Evolutionary conservation across 2,113 vertebrate species (phyloP).

Genomic region (Xenopus tropicalis): UCB_Xtro_10.0 CM004444.2:101034501-101035000

Average conservation of each 20-base stretch:
- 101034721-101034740: background rate
- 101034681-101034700: background rate
- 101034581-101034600: background rate
- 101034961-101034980: too few relatives aligned
- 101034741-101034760: background rate
- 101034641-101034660: background rate
- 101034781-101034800: background rate
- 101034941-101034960: too few relatives aligned
- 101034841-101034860: slow-evolving; percentile 26
- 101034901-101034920: slow-evolving; percentile 12
- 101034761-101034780: background rate
- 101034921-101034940: background rate
- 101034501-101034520: background rate
- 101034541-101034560: background rate
- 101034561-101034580: background rate
- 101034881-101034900: slow-evolving; percentile 30
- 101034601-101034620: background rate
- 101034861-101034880: background rate
- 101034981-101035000: too few relatives aligned
- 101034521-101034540: background rate
- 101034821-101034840: slow-evolving; percentile 24
- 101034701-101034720: background rate
- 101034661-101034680: background rate
- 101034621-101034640: background rate
- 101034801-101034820: background rate